Evolutionary conservation across 2,888 invertebrate genomes (phyloP).

Genomic region (Liodrosophila aerea): DNA sequence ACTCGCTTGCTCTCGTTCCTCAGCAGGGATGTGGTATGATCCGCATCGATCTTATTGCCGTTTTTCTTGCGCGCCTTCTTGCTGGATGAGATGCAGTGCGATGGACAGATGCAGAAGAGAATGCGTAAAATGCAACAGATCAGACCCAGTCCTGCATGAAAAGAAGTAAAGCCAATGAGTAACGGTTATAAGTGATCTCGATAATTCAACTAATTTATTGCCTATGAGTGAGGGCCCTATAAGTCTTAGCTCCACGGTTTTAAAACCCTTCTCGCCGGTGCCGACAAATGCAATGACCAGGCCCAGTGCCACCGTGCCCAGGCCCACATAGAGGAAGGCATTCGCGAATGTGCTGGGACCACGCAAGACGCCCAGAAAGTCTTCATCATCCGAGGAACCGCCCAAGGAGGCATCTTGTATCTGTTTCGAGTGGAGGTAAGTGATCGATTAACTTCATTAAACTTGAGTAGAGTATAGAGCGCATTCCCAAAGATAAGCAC

Average conservation of each 20-base stretch:
- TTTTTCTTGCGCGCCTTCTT: slow-evolving; percentile 86
- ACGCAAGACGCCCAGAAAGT: slow-evolving; percentile 86
- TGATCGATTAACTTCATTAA: not conserved
- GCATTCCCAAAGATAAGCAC: slow-evolving; percentile 4
- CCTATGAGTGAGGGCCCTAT: slow-evolving; percentile 92
- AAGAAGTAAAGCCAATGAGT: not conserved
- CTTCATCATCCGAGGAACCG: slow-evolving; percentile 89
- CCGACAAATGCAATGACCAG: slow-evolving; percentile 94
- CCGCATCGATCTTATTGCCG: slow-evolving; percentile 82
- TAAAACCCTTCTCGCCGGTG: slow-evolving; percentile 94
- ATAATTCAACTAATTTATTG: slow-evolving; percentile 42
- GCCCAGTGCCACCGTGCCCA: slow-evolving; percentile 91
- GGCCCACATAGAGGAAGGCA: slow-evolving; percentile 92
- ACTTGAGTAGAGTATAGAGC: slow-evolving; percentile 1
- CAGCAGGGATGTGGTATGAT: slow-evolving; percentile 82
- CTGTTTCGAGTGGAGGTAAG: slow-evolving; percentile 82
- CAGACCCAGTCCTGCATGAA: slow-evolving; percentile 86
- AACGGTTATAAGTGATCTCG: not conserved
- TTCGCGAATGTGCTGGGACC: slow-evolving; percentile 92
- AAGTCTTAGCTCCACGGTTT: slow-evolving; percentile 91
- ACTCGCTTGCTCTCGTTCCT: slow-evolving; percentile 82
- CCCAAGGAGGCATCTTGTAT: slow-evolving; percentile 93
- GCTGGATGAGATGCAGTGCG: slow-evolving; percentile 87
- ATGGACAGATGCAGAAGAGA: slow-evolving; percentile 91
- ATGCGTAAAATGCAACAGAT: slow-evolving; percentile 92